Percentiles rank a stretch among this genome's conserved stretches.
Conservation (phyloP, 1,140 invertebrate genomes). For the Cotesia glomerata region DNA sequence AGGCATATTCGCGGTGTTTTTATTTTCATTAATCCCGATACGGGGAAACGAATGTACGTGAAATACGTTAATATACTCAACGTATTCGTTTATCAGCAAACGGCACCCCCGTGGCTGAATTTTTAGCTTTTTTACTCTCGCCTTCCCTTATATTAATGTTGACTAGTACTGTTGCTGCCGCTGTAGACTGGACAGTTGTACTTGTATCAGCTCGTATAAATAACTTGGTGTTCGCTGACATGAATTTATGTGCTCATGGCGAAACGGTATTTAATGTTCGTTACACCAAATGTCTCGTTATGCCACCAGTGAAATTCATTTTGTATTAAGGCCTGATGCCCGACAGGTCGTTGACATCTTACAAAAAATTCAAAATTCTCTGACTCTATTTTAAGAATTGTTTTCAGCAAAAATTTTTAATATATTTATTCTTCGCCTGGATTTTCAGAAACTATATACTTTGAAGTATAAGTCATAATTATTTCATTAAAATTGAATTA, state of each 20-base stretch:
- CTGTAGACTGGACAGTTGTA: neutral
- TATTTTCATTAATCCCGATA: constrained; percentile 9
- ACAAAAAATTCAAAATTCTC: too few relatives aligned
- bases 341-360: neutral
- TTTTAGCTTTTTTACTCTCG: neutral
- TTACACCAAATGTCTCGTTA: constrained; percentile 34
- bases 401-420: too few relatives aligned
- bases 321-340: constrained; percentile 24
- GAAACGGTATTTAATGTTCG: constrained; percentile 38
- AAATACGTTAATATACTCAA: constrained; percentile 29
- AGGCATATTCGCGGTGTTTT: constrained; percentile 1
- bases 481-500: too few relatives aligned
- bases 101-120: neutral
- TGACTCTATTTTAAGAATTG: too few relatives aligned
- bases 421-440: too few relatives aligned
- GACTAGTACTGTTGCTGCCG: neutral
- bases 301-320: constrained; percentile 34
- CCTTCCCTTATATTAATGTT: neutral
- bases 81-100: constrained; percentile 26
- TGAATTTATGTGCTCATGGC: constrained; percentile 35
- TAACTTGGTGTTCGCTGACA: constrained; percentile 29
- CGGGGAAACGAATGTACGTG: constrained; percentile 23
- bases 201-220: constrained; percentile 31
- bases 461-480: too few relatives aligned
- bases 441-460: too few relatives aligned